Evolutionary conservation across 92 coral and sea anemone genomes (phyloP), one percentile per base, ranked within the genome.

Genomic region (Siderastrea radians): DNA sequence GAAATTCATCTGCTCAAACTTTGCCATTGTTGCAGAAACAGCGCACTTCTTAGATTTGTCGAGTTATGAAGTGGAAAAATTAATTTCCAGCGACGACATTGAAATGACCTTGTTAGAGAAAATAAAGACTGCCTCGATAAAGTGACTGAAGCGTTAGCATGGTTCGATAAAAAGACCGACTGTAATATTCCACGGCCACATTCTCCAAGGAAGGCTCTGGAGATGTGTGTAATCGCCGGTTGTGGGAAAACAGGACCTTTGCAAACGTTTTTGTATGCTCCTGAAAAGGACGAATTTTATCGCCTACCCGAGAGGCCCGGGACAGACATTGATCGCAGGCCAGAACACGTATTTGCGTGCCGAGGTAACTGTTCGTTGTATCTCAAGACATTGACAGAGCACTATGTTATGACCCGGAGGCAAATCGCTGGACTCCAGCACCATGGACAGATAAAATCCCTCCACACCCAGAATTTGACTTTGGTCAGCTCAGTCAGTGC

Each of bases 51-150:
- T 52, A 14, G 11, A 38, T 26, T 52, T 74, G 49, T 64, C 79
- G 43, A 52, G 79, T 26, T 49, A 74, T 43, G 79, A 74, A 43
- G 64, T 74, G 53, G 64, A 74, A 53, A 19, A 74, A 52, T 74
- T 46, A 49, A 55, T 74, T 53, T 74, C 79, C 43, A 74, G 79
- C 63, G 79, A 74, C 58, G 79, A 74, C 0, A 52, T 74, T 50
- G 63, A 53, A 54, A 52, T 55, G 62, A 74, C 1, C 47, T 74
- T 74, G 78, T 74, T 15, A 74, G 19, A 19, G 62, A 19, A 74
- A 74, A 26, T 26, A 13, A 10, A 54, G 79, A 54, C 17, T 74
- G 64, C 17, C 16, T 53, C 7, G 79, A 74, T 7, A 19, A 64
- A 49, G 64, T 74, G 79, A 74, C 48, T 38, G 49, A 49, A 1